phyloP scores from a whole-genome alignment of 2,888 invertebrate genomes.

The Meiosimyza platycephala region DNA sequence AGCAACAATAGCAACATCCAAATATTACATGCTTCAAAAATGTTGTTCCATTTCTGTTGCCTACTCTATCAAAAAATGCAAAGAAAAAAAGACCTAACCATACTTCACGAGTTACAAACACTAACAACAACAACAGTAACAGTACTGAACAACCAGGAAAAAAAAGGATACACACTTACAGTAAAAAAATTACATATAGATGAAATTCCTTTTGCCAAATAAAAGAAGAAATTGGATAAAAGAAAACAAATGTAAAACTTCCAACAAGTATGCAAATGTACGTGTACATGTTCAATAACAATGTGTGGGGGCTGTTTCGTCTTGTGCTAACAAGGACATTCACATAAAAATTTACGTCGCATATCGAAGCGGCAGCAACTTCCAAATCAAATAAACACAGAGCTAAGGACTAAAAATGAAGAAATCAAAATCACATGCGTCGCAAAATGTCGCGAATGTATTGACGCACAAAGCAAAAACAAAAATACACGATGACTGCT shows the following conservation, averaged over 20 bases:
- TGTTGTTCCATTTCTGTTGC: slow-evolving; percentile 57
- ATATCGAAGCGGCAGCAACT: not conserved
- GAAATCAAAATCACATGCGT: slow-evolving; percentile 12
- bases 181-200: not conserved
- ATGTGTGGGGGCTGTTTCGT: not conserved
- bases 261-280: slow-evolving; percentile 19
- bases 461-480: no score
- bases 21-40: slow-evolving; percentile 61
- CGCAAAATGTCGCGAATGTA: not conserved
- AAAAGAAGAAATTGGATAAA: not conserved
- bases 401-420: not conserved
- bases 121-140: not conserved
- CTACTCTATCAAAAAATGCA: slow-evolving; percentile 11
- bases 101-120: not conserved
- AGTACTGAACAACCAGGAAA: not conserved
- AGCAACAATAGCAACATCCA: slow-evolving; percentile 3
- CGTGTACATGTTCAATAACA: slow-evolving; percentile 28
- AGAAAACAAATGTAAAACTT: not conserved
- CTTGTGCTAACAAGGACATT: slow-evolving; percentile 21
- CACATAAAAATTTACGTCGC: slow-evolving; percentile 21
- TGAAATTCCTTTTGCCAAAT: slow-evolving; percentile 19
- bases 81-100: slow-evolving; percentile 11
- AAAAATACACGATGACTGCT: no score
- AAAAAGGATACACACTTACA: slow-evolving; percentile 14
- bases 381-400: not conserved